Evolutionary conservation across 2,888 invertebrate genomes (phyloP), one percentile per base, ranked within the genome.

Genomic region (Trimorus sp.): DNA sequence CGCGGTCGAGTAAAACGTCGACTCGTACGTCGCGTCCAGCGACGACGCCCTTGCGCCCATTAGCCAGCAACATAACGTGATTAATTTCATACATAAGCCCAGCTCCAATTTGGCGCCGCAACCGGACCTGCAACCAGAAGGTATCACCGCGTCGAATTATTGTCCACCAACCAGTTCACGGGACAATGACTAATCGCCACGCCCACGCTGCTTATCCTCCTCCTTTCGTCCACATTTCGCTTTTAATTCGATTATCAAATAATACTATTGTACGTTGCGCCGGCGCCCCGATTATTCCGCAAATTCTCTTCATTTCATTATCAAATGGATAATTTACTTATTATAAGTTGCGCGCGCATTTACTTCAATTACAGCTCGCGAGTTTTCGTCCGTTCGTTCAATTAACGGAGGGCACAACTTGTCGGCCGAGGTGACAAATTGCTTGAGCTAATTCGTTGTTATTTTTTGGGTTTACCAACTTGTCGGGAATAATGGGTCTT

Each of bases 1-100:
- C 83, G 86, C 83, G 49, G 91, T 91, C 79, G 91, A 83, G 74
- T 85, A 84, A 58, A 85, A 75, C 62, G 82, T 83, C 36, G 85
- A 85, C 49, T 83, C 84, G 77, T 79, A 82, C 56, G 82, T 75
- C 53, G 79, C 75, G 59, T 82, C 76, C 56, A 77, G 54, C 66
- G 83, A 84, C 66, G 85, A 81, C 79, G 86, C 85, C 60, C 79
- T 81, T 63, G 85, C 83, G 70, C 83, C 84, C 77, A 85, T 83
- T 80, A 88, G 82, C 82, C 84, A 88, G 83, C 85, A 83, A 84
- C 87, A 88, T 82, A 88, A 84, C 83, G 87, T 83, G 42, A 87
- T 84, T 79, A 87, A 85, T 74, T 86, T 84, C 71, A 84, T 84
- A 80, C 86, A 83, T 62, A 81, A 83, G 71, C 83, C 76, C 68